Evolutionary conservation across 2,113 vertebrate genomes (phyloP), one percentile per base, ranked within the genome.

Genomic region (Triplophysa tibetana): DNA sequence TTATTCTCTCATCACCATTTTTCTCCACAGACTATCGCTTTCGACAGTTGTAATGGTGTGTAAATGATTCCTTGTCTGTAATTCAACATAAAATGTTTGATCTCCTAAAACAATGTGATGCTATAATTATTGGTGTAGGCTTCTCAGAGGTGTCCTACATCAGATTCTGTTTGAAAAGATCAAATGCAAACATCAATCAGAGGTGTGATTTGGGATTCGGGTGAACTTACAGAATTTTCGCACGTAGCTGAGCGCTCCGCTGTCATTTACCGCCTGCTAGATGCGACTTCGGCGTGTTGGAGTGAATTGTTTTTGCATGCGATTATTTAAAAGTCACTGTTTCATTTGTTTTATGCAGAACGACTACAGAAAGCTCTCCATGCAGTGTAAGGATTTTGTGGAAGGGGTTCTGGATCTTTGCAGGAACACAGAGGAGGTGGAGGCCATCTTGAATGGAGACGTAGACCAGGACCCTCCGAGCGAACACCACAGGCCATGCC

Each of bases 371-470:
- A 96, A 96, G 88, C 90, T 96, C 80, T 96, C 95, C 75, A 95
- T 96, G 94, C 95, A 96, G 73, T 96, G 95, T 90, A 96, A 96
- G 87, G 95, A 96, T 88, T 96, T 96, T 23, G 95, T 95, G 38
- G 95, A 96, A 0, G 95, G 95, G 0, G 95, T 96, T 43, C 91
- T 96, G 62, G 95, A 96, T 33, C 92, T 96, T 3, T 96, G 95
- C 83, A 87, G 95, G 11, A 95, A 96, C 85, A 96, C 94, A 0
- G 95, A 96, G 24, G 95, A 96, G 69, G 95, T 96, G 8, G 95
- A 94, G 79, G 94, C 95, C 84, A 96, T 96, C 70, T 88, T 96
- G 75, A 96, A 95, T 0, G 95, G 95, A 67, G 95, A 95, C 29
- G 83, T 95, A 77, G 94, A 92, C 16, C 87, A 88, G 0, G 93